Evolutionary conservation across 2,888 invertebrate species (phyloP).

Genomic region (Plutella xylostella): DNA sequence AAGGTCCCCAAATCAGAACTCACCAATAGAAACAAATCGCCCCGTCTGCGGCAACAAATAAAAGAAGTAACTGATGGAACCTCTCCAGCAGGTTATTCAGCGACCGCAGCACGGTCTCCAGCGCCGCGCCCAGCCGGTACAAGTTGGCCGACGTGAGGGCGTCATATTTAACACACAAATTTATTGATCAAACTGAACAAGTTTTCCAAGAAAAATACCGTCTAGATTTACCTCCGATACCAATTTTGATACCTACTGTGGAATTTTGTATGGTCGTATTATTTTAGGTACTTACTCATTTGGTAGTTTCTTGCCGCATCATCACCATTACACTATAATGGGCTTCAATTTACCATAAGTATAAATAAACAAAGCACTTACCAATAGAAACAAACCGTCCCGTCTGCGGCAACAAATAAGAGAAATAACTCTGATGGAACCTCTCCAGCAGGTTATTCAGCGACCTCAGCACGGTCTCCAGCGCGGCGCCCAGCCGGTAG

Average conservation of each 20-base stretch:
- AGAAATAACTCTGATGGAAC: constrained; percentile 99
- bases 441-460: constrained; percentile 96
- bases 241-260: not conserved
- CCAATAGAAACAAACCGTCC: constrained; percentile 92
- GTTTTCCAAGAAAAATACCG: too few species aligned
- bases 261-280: not conserved
- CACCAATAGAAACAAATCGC: constrained; percentile 89
- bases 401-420: constrained; percentile 91
- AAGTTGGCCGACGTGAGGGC: constrained; percentile 27
- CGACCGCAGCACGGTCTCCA: constrained; percentile 94
- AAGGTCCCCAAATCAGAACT: constrained; percentile 23
- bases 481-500: constrained; percentile 73
- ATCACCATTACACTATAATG: too few species aligned
- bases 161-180: too few species aligned
- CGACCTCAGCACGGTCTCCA: constrained; percentile 94
- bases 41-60: constrained; percentile 92
- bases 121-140: constrained; percentile 73
- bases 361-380: too few species aligned
- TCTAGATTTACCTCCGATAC: too few species aligned
- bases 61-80: constrained; percentile 99
- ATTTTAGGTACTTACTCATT: too few species aligned
- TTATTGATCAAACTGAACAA: too few species aligned
- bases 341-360: not conserved
- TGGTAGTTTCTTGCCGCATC: too few species aligned
- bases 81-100: constrained; percentile 96